phyloP scores from a whole-genome alignment of 2,888 invertebrate species.

The Eupithecia insigniata region DNA sequence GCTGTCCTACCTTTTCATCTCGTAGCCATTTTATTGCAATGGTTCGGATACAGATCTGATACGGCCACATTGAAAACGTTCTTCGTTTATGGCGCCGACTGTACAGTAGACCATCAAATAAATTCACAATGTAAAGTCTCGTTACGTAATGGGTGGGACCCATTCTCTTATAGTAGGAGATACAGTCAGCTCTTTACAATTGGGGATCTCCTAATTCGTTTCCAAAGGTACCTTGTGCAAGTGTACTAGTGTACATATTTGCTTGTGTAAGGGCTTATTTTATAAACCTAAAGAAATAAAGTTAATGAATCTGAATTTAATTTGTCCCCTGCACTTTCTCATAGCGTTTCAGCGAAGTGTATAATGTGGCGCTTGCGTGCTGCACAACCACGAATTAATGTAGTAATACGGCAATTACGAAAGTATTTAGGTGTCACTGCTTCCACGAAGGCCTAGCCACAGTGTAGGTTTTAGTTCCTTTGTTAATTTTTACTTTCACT shows the following conservation, averaged over 20 bases:
- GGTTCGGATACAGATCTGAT: too few species aligned
- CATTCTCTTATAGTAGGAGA: too few species aligned
- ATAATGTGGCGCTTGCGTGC: conserved; percentile 37
- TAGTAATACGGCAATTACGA: conserved; percentile 11
- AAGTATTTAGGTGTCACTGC: conserved; percentile 8
- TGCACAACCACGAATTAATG: conserved; percentile 10
- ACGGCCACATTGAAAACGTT: not conserved
- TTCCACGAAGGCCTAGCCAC: conserved; percentile 3
- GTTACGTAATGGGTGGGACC: too few species aligned
- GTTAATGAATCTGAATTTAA: too few species aligned
- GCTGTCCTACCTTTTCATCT: too few species aligned
- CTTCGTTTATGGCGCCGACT: not conserved
- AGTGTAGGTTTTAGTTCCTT: not conserved
- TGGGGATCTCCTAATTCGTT: not conserved
- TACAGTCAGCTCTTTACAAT: not conserved
- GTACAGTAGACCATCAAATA: not conserved
- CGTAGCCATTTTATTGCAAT: too few species aligned
- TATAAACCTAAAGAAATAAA: too few species aligned
- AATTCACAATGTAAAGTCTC: not conserved
- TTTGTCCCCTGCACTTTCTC: not conserved
- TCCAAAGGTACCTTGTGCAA: too few species aligned
- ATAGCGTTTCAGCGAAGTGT: conserved; percentile 35
- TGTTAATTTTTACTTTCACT: not conserved
- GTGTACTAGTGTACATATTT: too few species aligned
- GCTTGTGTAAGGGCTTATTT: too few species aligned